Conservation (phyloP, 2,888 invertebrate genomes). For the Lamellibrachia columna region DNA sequence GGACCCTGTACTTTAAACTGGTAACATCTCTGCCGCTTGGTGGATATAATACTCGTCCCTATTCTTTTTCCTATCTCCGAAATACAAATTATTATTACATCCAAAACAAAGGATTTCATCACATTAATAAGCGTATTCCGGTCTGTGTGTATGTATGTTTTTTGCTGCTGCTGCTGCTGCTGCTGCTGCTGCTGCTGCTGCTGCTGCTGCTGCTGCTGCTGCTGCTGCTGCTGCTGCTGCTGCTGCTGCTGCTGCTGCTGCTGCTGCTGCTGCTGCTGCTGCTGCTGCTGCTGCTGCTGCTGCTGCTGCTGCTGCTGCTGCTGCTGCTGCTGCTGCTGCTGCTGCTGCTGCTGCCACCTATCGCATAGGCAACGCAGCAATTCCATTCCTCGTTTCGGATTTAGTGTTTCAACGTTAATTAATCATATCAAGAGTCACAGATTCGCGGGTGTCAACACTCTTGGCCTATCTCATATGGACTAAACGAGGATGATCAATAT, state of each 20-base stretch:
- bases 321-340: not conserved
- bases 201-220: not conserved
- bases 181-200: not conserved
- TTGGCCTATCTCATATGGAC: not conserved
- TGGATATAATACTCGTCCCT: no score
- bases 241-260: not conserved
- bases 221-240: not conserved
- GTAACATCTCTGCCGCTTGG: no score
- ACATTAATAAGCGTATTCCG: not conserved
- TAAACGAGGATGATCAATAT: not conserved
- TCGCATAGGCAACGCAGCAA: not conserved
- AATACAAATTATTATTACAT: not conserved
- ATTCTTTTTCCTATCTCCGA: not conserved
- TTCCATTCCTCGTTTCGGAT: not conserved
- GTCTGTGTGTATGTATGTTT: not conserved
- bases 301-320: no score
- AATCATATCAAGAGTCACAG: not conserved
- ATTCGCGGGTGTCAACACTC: not conserved
- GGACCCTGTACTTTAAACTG: no score
- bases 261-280: not conserved
- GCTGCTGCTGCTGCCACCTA: not conserved
- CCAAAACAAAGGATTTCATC: not conserved
- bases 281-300: not conserved
- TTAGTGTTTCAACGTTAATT: not conserved
- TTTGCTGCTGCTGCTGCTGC: not conserved